Evolutionary conservation across 2,113 vertebrate genomes (phyloP), one percentile per base, ranked within the genome.

Genomic region (Zosterops pallidus): DNA sequence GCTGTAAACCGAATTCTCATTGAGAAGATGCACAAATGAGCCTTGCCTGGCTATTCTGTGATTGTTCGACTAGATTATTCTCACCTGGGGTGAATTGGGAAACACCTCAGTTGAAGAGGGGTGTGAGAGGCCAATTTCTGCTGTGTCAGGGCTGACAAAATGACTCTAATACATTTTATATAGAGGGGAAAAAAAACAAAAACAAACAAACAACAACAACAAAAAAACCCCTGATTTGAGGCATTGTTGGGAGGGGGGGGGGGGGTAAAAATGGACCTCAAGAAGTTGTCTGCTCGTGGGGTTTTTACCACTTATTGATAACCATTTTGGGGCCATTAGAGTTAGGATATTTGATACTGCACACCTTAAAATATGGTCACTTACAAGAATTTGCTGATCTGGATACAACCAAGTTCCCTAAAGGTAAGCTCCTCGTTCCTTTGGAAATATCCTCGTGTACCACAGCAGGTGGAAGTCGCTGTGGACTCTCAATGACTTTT

Each of bases 381-480:
- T 28, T 31, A 7, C 9, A 53, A 24, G 12, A 35, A 76, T 46
- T 28, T 62, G 41, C 28, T 2, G 5, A 15, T 18, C 12, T 26
- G 53, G 4, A 7, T 16, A 31, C 46, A 49, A 42, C 9, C 19
- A 19, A 10, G 4, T 31, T 41, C 25, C n/a, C 22, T n/a, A 50
- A 75, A 46, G 39, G 9, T 14, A 29, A 78, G 21, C 8, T 65
- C 16, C 31, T 28, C 1, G 0, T 6, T 35, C 7, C 52, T 74
- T 72, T 20, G 23, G 44, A 49, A 39, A 12, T 5, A 4, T 4
- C 31, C 20, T 37, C 2, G 0, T 9, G 24, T 19, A 29, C 41
- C 0, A 0, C 0, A 18, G 19, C 29, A 1, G n/a, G 9, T 23
- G 11, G 31, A 67, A 47, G 20, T 25, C 9, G 5, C 42, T 41